Conservation (phyloP, 2,797 vertebrate species). For the Bovichtus diacanthus region DNA sequence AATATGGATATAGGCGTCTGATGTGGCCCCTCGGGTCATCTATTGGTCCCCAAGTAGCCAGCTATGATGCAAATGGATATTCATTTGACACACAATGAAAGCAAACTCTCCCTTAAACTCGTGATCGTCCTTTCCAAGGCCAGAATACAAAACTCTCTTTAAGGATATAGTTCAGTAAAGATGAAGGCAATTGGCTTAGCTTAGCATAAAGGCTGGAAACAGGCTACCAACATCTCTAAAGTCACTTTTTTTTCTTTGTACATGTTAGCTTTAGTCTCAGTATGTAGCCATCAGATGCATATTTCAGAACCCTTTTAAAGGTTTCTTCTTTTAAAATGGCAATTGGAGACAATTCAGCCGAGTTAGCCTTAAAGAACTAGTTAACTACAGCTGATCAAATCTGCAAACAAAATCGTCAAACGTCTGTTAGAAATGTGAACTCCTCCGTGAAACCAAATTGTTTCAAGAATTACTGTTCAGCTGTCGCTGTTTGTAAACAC, state of each 20-base stretch:
- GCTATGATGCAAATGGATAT: constrained; percentile 3
- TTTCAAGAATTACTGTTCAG: background rate
- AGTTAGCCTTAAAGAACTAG: background rate
- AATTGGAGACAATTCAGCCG: background rate
- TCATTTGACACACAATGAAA: background rate
- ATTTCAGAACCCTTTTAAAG: background rate
- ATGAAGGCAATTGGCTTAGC: background rate
- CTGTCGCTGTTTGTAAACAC: background rate
- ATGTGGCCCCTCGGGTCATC: background rate
- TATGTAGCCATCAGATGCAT: background rate
- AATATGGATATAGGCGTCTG: accelerated
- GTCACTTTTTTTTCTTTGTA: background rate
- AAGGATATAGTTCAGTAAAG: background rate
- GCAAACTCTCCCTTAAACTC: background rate
- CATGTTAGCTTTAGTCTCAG: background rate
- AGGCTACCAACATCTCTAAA: background rate
- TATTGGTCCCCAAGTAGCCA: constrained; percentile 33
- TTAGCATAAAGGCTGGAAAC: background rate
- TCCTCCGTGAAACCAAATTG: background rate
- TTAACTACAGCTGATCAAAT: background rate
- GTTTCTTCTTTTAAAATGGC: background rate
- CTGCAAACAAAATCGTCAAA: background rate
- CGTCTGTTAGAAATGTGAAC: background rate
- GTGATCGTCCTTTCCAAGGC: background rate
- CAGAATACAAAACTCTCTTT: background rate